Percentiles rank a stretch among this genome's conserved stretches.
Conservation (phyloP, 2,113 vertebrate genomes). For the Emydocephalus ijimae region DNA sequence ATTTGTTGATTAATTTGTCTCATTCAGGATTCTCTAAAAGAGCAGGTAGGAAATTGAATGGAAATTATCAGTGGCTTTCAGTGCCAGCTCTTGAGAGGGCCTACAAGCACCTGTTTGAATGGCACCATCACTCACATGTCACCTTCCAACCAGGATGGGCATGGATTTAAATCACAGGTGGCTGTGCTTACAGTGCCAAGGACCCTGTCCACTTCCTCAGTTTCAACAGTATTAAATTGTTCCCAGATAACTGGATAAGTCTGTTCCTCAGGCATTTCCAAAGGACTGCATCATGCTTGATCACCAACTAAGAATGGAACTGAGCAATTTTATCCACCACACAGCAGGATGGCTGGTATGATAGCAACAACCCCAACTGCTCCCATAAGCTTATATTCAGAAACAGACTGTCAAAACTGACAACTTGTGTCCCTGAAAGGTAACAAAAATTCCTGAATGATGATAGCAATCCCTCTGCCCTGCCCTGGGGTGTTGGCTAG, state of each 20-base stretch:
- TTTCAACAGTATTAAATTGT: not conserved
- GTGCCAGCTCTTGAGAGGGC: no score
- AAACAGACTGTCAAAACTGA: not conserved
- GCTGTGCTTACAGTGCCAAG: not conserved
- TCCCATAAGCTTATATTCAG: not conserved
- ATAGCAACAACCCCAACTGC: not conserved
- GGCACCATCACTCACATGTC: not conserved
- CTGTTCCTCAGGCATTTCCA: not conserved
- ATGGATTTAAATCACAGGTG: not conserved
- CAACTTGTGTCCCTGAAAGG: not conserved
- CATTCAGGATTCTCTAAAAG: not conserved
- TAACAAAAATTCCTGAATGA: not conserved
- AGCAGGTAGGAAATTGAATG: not conserved
- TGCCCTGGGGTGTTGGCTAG: not conserved
- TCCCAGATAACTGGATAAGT: not conserved
- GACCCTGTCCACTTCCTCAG: not conserved
- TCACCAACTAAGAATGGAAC: not conserved
- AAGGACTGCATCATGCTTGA: not conserved
- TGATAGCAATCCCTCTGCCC: not conserved
- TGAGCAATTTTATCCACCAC: not conserved
- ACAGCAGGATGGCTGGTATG: not conserved
- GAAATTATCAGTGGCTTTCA: not conserved
- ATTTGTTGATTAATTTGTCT: not conserved
- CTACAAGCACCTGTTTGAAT: not conserved
- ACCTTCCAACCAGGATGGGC: not conserved